These are phyloP conservation scores for Darevskia mixta DNA, from an alignment of 2,797 vertebrate species.

Conservation along the genomic window DNA sequence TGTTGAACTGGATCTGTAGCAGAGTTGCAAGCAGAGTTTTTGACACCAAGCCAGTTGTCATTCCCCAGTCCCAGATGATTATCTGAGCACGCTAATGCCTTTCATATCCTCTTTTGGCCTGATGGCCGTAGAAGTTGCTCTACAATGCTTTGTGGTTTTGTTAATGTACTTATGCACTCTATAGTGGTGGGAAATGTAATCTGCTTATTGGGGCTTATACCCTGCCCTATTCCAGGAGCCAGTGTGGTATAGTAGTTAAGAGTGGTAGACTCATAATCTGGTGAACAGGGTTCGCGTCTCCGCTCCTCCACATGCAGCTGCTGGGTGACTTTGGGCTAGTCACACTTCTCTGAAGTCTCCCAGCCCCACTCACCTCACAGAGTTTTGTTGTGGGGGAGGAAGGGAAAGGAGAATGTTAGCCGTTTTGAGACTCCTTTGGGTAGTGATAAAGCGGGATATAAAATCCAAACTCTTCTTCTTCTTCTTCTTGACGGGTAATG, in stretches of 20 bases:
- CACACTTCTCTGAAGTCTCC: too few relatives aligned
- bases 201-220: not conserved
- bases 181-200: not conserved
- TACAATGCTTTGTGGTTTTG: not conserved
- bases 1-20: not conserved
- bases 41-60: not conserved
- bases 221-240: not conserved
- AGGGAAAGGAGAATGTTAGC: too few relatives aligned
- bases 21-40: not conserved
- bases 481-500: not conserved
- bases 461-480: too few relatives aligned
- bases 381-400: too few relatives aligned
- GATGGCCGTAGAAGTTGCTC: not conserved
- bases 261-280: too few relatives aligned
- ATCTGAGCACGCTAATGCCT: not conserved
- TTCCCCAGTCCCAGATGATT: not conserved
- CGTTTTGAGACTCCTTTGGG: too few relatives aligned
- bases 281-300: too few relatives aligned
- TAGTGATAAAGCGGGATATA: too few relatives aligned
- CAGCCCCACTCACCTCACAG: too few relatives aligned
- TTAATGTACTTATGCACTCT: not conserved
- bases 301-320: too few relatives aligned
- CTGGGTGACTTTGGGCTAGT: too few relatives aligned
- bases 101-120: not conserved
- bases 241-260: too few relatives aligned